Conservation (phyloP, 2,888 invertebrate genomes). For the Phortica okadai region DNA sequence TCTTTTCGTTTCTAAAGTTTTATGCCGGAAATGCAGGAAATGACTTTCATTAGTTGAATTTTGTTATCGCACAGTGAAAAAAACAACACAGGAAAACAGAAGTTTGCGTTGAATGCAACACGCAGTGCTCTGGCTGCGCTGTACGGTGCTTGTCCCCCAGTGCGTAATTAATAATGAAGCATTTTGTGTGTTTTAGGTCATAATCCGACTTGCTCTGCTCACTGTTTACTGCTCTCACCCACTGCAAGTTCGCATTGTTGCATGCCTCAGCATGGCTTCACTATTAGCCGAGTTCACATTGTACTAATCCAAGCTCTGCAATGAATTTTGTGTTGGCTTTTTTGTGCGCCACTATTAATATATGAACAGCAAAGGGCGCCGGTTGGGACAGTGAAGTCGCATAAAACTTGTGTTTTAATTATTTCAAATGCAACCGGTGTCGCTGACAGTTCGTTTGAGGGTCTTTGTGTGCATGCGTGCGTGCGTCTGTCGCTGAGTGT, state of each 20-base stretch:
- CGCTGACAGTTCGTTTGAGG: slow-evolving; percentile 11
- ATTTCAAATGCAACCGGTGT: slow-evolving; percentile 37
- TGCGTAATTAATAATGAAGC: slow-evolving; percentile 26
- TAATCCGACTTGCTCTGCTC: not conserved
- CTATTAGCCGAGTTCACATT: no score
- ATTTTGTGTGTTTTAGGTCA: not conserved
- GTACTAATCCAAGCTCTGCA: not conserved
- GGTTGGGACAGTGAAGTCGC: not conserved
- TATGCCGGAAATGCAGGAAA: slow-evolving; percentile 61
- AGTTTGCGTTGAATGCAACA: not conserved
- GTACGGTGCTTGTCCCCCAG: slow-evolving; percentile 9
- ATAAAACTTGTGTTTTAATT: slow-evolving; percentile 24
- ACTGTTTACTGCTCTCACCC: not conserved
- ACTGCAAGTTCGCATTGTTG: no score
- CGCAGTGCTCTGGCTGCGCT: not conserved
- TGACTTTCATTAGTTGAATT: slow-evolving; percentile 65
- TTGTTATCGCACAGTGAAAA: no score
- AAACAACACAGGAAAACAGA: not conserved
- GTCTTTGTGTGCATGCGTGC: slow-evolving; percentile 7
- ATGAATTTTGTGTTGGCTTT: not conserved
- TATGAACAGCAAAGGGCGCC: not conserved
- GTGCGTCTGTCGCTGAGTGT: not conserved
- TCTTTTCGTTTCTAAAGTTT: slow-evolving; percentile 60
- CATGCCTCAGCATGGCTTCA: no score
- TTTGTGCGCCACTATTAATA: not conserved